Evolutionary conservation across 2,113 vertebrate genomes (phyloP), one percentile per base, ranked within the genome.

Genomic region (Otis tarda): DNA sequence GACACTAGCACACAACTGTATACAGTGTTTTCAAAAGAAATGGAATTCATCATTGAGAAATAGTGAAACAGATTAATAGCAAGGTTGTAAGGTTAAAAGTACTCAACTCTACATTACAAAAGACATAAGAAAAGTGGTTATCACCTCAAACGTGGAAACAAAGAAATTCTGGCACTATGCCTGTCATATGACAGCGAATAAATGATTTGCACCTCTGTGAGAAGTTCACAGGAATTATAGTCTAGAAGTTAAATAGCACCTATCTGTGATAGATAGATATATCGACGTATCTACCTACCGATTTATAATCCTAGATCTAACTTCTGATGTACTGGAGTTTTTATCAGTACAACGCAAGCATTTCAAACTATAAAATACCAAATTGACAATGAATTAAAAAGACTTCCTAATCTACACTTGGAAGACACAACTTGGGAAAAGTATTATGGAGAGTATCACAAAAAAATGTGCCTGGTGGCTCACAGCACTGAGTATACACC

Each of bases 1-100:
- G 98, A 99, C 98, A 98, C 98, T 98, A 98, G 98, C 98, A 98
- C 97, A 98, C 97, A 99, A 97, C 98, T 96, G 97, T 94, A 98
- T 98, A 99, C 98, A 99, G 97, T 97, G 95, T 98, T 97, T 97
- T 97, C 86, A 93, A 97, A 98, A 98, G 97, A 97, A 97, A 94
- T 91, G 85, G 92, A 97, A 97, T 96, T 92, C 80, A 96, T 97
- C 85, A 97, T 95, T 96, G 87, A 97, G 97, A 97, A 97, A 98
- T 93, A 97, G 92, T 94, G 96, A 98, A 97, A 97, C 96, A 95
- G 95, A 93, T 96, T 87, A 96, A 90, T 97, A 98, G 95, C 86
- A 95, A 94, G 94, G 78, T 93, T 90, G 80, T 89, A 92, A 94
- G 57, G 95, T 97, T 97, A 97, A 96, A 97, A 96, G 89, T 91